phyloP scores from a whole-genome alignment of 2,113 vertebrate genomes.

The Scolopax mira region DNA sequence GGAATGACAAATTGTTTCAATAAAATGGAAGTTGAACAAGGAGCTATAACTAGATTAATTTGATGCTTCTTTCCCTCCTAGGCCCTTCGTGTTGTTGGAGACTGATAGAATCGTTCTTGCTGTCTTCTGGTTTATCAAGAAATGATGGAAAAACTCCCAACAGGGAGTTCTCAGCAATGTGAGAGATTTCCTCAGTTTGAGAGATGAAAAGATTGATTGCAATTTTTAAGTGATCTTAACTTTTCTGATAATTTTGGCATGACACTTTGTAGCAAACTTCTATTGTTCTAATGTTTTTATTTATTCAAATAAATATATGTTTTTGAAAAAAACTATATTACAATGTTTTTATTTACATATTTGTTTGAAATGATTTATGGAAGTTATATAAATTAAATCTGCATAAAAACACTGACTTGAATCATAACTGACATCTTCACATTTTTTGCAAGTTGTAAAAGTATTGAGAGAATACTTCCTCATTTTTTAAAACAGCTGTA shows the following conservation, averaged over 20 bases:
- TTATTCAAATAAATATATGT: neutral
- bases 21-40: neutral
- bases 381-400: neutral
- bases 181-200: neutral
- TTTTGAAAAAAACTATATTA: neutral
- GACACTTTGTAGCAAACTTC: neutral
- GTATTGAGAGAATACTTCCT: neutral
- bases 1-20: neutral
- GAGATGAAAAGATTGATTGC: neutral
- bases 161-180: neutral
- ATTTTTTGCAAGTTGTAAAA: neutral
- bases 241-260: neutral
- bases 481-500: neutral
- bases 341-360: neutral
- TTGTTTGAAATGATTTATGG: neutral
- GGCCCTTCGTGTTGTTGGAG: neutral
- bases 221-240: neutral
- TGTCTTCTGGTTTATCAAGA: neutral
- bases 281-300: neutral
- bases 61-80: neutral
- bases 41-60: neutral
- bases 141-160: neutral
- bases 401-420: neutral
- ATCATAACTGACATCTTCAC: neutral
- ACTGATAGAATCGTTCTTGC: neutral